Evolutionary conservation across 2,797 vertebrate species (phyloP), one percentile per base, ranked within the genome.

Genomic region (Labroides dimidiatus): DNA sequence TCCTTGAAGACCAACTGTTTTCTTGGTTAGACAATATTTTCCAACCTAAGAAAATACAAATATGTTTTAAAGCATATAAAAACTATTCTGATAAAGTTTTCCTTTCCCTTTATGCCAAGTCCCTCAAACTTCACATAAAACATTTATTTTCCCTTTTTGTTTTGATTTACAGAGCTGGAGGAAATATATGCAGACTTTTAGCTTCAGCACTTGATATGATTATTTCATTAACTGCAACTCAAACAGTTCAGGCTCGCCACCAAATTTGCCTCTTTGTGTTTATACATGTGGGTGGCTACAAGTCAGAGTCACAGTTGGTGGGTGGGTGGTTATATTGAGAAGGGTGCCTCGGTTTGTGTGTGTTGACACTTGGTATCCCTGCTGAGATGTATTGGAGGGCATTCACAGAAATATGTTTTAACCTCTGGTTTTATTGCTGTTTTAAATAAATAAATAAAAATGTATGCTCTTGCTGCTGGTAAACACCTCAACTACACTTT

Each of bases 401-500:
- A 64, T 24, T 44, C 24, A 49, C 48, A 59, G 17, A 75, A 69
- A 69, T 59, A 48, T 37, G 49, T 30, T 72, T 58, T 66, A 54
- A 69, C 54, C 60, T 8, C 10, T 53, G 43, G 33, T 10, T 55
- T 71, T 70, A 61, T 55, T 63, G 48, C 64, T 27, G 21, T 66
- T 77, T 68, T 51, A 71, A 30, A 43, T 21, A 62, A 62, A 24
- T 62, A 53, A 78, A 66, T 21, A 27, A 49, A 33, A 59, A 62
- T 58, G 19, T 1, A 63, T 41, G 15, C 48, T 37, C 43, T 69
- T 47, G 45, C 45, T 21, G 13, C 24, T 27, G 48, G 13, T 12
- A 14, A 49, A 15, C 15, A 12, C 6, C 15, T 12, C 20, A 49
- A 15, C 13, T 60, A 55, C 42, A 42, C 20, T 20, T 48, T n/a